Base-by-base conservation (phyloP, 2,888 invertebrate genomes). In the Leptinotarsa tumamoca region DNA sequence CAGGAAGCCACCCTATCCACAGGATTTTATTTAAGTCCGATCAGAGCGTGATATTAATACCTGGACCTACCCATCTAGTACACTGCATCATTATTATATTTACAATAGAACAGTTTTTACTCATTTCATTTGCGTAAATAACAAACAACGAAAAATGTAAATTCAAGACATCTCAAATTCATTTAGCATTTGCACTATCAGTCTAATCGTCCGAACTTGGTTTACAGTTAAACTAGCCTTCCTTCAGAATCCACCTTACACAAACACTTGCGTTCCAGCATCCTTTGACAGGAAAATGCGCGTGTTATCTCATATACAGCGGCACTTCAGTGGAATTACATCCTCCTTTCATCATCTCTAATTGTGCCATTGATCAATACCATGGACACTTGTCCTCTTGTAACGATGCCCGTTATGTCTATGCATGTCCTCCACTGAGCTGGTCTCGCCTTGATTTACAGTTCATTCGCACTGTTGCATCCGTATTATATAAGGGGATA, bases 281-380 rank as follows among this genome's bases (percentile, higher is more conserved):
- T 21, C 58, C 58, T 58, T 58, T 58, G 58, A 58, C 58, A 58
- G 58, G 14, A 23, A 27, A 58, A 58, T 58, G 58, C 58, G 58
- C 58, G 58, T 58, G 58, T 58, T 21, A 58, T 58, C 58, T 58
- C 58, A 15, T 23, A 58, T 58, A 21, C 17, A 58, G 58, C 58
- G 58, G 58, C 58, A 58, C 58, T 58, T 58, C 58, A 58, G 21
- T 58, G 58, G 58, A 58, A 58, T 58, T 23, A 58, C 58, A 58
- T 58, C 58, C 58, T 58, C 58, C 58, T 58, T 58, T 58, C 58
- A 58, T 21, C 58, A 23, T 58, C 58, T 58, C 58, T 58, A 58
- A 58, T 58, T 58, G 58, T 58, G 58, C 23, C 23, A 58, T 58
- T 58, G 58, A 58, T 58, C 58, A 58, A 58, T 58, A 58, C 58